Conservation (phyloP, 2,888 invertebrate genomes). For the Magallana nippona region DNA sequence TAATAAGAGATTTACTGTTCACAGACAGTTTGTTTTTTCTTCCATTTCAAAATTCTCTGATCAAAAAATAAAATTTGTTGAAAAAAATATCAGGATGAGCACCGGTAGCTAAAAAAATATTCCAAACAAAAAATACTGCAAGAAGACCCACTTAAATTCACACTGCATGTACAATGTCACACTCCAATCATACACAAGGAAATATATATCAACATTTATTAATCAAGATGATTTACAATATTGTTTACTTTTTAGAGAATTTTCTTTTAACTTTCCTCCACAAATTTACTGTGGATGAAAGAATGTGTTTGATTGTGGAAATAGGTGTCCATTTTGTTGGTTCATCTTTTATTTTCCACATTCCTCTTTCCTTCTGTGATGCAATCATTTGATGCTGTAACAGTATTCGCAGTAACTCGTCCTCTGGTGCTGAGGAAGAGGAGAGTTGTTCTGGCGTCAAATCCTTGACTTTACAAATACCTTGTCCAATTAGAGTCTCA, state of each 20-base stretch:
- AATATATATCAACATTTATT: background rate
- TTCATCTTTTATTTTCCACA: constrained; percentile 8
- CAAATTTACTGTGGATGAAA: too few relatives aligned
- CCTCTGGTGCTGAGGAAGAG: background rate
- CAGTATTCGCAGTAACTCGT: background rate
- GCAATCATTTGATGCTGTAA: background rate
- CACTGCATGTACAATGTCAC: too few relatives aligned
- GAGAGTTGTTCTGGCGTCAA: background rate
- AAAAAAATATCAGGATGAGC: too few relatives aligned
- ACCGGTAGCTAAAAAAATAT: too few relatives aligned
- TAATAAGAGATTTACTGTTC: too few relatives aligned
- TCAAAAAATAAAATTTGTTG: too few relatives aligned
- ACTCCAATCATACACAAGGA: background rate
- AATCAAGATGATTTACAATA: background rate
- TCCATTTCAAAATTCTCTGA: background rate
- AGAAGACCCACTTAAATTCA: too few relatives aligned
- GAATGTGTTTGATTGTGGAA: too few relatives aligned
- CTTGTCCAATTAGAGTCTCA: background rate
- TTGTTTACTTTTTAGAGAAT: too few relatives aligned
- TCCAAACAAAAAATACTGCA: too few relatives aligned
- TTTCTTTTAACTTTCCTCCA: too few relatives aligned
- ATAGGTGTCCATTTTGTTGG: too few relatives aligned
- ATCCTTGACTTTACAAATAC: constrained; percentile 2
- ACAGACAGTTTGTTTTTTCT: background rate
- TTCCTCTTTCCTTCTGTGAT: background rate